A percentile compares a stretch with the other conserved stretches of the same genome.
Conservation (phyloP, 2,888 invertebrate species). For the Gibbula magus region DNA sequence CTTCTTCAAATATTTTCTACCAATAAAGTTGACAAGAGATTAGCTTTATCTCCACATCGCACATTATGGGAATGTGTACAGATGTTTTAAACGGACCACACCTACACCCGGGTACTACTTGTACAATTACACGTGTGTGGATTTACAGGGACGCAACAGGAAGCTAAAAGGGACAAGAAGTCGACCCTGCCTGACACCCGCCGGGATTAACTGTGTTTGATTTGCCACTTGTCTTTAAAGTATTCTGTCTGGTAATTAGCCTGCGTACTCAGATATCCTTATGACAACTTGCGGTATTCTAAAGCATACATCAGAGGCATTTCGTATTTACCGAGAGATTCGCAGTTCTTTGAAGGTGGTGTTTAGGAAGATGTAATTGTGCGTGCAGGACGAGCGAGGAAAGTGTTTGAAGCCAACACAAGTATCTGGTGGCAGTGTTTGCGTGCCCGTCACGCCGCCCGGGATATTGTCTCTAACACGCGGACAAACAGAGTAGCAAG, state of each 20-base stretch:
- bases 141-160: background rate
- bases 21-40: no score
- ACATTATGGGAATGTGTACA: no score
- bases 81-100: no score
- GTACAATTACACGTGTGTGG: background rate
- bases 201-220: background rate
- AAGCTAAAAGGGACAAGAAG: background rate
- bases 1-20: no score
- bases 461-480: background rate
- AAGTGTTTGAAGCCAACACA: constrained; percentile 4
- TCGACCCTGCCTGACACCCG: background rate
- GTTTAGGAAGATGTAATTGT: background rate
- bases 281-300: constrained; percentile 3
- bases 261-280: background rate
- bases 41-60: no score
- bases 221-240: constrained; percentile 8
- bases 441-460: background rate
- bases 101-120: no score
- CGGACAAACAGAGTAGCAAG: background rate
- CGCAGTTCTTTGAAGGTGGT: background rate
- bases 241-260: background rate
- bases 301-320: background rate
- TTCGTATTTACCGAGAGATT: background rate
- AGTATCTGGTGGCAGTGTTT: background rate
- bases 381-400: background rate